A percentile compares a stretch with the other conserved stretches of the same genome.
These are phyloP conservation scores for Drosophila sp. DNA, from an alignment of 1,140 invertebrate species.

Conservation along the genomic window DNA sequence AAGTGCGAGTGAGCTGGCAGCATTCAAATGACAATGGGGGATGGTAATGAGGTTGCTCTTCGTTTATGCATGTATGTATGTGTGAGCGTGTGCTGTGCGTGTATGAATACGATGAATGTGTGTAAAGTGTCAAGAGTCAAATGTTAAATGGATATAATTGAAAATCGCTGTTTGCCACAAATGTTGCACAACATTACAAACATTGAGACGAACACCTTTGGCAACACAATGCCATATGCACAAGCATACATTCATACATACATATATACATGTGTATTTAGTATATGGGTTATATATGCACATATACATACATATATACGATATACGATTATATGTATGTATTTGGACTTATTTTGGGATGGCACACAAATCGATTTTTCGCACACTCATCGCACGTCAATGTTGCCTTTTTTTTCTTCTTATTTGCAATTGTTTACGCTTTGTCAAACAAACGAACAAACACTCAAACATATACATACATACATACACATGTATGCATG, in stretches of 20 bases:
- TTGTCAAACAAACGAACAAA: slow-evolving; percentile 62
- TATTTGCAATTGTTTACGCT: slow-evolving; percentile 82
- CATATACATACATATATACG: slow-evolving; percentile 11
- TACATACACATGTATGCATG: slow-evolving; percentile 10
- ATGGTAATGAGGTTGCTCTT: slow-evolving; percentile 42
- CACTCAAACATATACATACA: slow-evolving; percentile 26
- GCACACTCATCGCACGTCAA: slow-evolving; percentile 52
- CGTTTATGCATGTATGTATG: background rate
- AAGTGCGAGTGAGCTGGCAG: slow-evolving; percentile 32
- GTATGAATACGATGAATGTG: slow-evolving; percentile 35
- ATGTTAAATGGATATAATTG: slow-evolving; percentile 68
- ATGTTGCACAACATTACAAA: slow-evolving; percentile 68
- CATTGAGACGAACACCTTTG: slow-evolving; percentile 2
- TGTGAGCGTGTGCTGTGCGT: background rate
- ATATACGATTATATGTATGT: too few species aligned
- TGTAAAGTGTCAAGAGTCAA: slow-evolving; percentile 57
- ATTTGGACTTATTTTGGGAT: slow-evolving; percentile 76
- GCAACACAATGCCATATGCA: background rate
- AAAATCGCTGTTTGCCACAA: slow-evolving; percentile 68
- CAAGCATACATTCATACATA: background rate
- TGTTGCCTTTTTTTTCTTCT: slow-evolving; percentile 61
- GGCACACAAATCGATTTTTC: slow-evolving; percentile 81
- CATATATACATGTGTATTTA: background rate
- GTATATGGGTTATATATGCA: slow-evolving; percentile 30
- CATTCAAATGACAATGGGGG: slow-evolving; percentile 41